phyloP scores from a whole-genome alignment of 2,797 vertebrate species.

The Chloroceryle inda region DNA sequence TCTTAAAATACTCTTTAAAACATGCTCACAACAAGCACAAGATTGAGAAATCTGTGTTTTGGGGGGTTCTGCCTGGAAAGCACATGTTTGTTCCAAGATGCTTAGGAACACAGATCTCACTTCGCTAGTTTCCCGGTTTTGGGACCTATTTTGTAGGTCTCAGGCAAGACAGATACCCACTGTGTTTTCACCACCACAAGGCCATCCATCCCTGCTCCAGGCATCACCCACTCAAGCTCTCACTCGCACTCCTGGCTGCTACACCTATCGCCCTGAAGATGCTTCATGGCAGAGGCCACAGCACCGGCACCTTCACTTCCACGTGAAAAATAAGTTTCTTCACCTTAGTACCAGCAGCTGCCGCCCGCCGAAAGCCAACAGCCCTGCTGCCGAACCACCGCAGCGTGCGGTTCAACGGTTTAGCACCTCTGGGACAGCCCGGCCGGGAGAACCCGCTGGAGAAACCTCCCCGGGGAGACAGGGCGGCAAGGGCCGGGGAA shows the following conservation, averaged over 20 bases:
- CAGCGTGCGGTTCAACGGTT: neutral
- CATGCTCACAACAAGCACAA: rapidly evolving
- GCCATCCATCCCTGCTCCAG: neutral
- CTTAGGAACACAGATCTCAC: rapidly evolving
- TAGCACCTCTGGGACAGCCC: too few species aligned
- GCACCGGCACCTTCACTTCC: neutral
- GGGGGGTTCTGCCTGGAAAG: rapidly evolving
- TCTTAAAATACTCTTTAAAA: neutral
- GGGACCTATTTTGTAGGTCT: rapidly evolving
- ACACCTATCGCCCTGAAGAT: rapidly evolving
- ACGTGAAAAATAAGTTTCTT: neutral
- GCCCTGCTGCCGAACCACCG: neutral
- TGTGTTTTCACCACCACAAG: rapidly evolving
- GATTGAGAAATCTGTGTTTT: rapidly evolving
- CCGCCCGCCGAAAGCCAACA: neutral
- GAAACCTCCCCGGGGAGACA: rapidly evolving
- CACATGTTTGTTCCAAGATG: rapidly evolving
- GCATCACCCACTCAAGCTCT: rapidly evolving
- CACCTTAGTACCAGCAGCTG: rapidly evolving
- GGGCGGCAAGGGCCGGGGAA: too few species aligned
- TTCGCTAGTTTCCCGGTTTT: rapidly evolving
- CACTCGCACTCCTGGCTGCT: neutral
- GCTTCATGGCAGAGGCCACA: neutral
- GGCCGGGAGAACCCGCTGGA: rapidly evolving
- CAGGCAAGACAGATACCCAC: rapidly evolving